Percentiles rank a stretch among this genome's conserved stretches.
Evolutionary conservation across 2,113 vertebrate species (phyloP).

Genomic region (Labrus mixtus): DNA sequence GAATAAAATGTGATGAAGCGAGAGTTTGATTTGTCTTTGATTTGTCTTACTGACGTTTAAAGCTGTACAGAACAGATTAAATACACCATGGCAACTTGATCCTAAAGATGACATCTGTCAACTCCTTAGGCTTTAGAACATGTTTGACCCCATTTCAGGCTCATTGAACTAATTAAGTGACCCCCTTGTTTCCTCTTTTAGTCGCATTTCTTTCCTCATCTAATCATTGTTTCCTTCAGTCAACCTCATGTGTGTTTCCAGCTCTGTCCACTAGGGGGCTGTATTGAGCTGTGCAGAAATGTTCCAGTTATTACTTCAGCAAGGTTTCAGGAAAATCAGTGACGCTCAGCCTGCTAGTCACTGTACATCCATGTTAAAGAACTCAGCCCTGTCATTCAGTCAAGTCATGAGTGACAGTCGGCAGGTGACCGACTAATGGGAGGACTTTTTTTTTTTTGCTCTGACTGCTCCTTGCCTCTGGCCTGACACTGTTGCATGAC

Average conservation of each 20-base stretch:
- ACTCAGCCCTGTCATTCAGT: conserved; percentile 56
- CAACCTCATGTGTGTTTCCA: not conserved
- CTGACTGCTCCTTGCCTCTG: conserved; percentile 47
- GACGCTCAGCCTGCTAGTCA: conserved; percentile 25
- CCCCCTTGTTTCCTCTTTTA: too few species aligned
- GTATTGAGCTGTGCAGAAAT: conserved; percentile 44
- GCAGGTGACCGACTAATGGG: conserved; percentile 36
- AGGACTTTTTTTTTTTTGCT: not conserved
- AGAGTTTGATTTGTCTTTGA: too few species aligned
- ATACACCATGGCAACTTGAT: too few species aligned
- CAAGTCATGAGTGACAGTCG: conserved; percentile 39
- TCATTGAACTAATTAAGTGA: too few species aligned
- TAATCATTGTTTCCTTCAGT: not conserved
- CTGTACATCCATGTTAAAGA: conserved; percentile 57
- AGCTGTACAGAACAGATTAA: too few species aligned
- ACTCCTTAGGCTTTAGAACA: too few species aligned
- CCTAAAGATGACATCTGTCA: too few species aligned
- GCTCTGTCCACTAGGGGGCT: conserved; percentile 55
- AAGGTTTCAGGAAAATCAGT: conserved; percentile 21
- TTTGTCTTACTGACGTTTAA: too few species aligned
- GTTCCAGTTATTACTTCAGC: not conserved
- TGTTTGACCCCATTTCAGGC: too few species aligned
- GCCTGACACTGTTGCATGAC: conserved; percentile 28
- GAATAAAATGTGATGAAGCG: too few species aligned
- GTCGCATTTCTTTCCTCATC: too few species aligned